phyloP scores from a whole-genome alignment of 2,888 invertebrate genomes.

The Saturnia pavonia region DNA sequence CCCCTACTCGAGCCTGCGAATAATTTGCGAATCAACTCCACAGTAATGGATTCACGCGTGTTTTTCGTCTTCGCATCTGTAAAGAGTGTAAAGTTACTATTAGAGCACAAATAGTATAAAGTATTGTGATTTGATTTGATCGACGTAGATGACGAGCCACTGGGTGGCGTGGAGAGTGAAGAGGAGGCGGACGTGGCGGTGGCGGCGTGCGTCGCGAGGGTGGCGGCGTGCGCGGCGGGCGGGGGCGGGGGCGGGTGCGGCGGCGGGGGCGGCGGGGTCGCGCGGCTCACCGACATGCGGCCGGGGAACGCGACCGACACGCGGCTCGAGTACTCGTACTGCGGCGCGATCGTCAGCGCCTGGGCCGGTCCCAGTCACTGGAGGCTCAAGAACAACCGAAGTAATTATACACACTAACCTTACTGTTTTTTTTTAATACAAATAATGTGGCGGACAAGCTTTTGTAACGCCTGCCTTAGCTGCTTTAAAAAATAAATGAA shows the following conservation, averaged over 20 bases:
- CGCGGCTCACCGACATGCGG: slow-evolving; percentile 79
- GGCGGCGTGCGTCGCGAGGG: slow-evolving; percentile 63
- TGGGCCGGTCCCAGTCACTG: slow-evolving; percentile 94
- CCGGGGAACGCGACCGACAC: slow-evolving; percentile 73
- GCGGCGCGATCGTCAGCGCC: slow-evolving; percentile 78
- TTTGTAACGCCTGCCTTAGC: too few relatives aligned
- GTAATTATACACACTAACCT: slow-evolving; percentile 33
- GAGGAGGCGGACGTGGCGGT: slow-evolving; percentile 71
- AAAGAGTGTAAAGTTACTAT: too few relatives aligned
- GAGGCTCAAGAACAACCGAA: slow-evolving; percentile 84
- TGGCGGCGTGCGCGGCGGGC: slow-evolving; percentile 59
- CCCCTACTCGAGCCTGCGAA: too few relatives aligned
- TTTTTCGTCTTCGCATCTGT: too few relatives aligned
- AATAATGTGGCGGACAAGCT: too few relatives aligned
- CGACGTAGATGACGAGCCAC: slow-evolving; percentile 64
- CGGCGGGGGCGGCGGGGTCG: slow-evolving; percentile 38
- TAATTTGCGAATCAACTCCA: too few relatives aligned
- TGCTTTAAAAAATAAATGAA: too few relatives aligned
- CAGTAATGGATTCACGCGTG: too few relatives aligned
- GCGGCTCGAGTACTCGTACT: slow-evolving; percentile 87
- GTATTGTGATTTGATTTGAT: not conserved
- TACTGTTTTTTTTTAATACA: not conserved
- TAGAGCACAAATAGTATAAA: too few relatives aligned
- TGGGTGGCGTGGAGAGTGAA: slow-evolving; percentile 71
- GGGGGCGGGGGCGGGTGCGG: slow-evolving; percentile 43